phyloP scores from a whole-genome alignment of 2,888 invertebrate species.

The Parthenolecanium corni region DNA sequence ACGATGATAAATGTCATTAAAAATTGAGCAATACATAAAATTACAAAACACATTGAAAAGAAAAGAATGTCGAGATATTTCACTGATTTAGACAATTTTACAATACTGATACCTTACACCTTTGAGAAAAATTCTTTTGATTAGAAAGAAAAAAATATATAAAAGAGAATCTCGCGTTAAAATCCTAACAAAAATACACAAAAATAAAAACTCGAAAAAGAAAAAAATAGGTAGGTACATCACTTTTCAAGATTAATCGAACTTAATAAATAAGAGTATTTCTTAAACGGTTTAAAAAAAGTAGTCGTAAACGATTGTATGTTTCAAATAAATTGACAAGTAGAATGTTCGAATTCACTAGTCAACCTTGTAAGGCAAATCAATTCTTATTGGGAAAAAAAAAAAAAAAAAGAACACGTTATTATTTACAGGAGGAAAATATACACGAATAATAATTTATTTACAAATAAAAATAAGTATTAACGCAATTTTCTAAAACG shows the following conservation, averaged over 20 bases:
- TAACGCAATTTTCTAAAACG: slow-evolving; percentile 1
- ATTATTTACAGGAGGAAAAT: background rate
- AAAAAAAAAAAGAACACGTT: slow-evolving; percentile 7
- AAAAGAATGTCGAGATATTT: too few relatives aligned
- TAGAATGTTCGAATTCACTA: too few relatives aligned
- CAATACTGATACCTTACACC: too few relatives aligned
- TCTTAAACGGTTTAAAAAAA: background rate
- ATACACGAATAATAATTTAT: slow-evolving; percentile 1
- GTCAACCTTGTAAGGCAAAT: background rate
- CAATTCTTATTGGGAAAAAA: background rate
- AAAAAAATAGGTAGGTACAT: background rate
- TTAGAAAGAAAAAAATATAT: too few relatives aligned
- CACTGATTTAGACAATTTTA: too few relatives aligned
- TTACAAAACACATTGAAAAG: too few relatives aligned
- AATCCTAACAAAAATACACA: too few relatives aligned
- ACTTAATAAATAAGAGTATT: slow-evolving; percentile 3
- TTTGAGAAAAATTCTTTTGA: too few relatives aligned
- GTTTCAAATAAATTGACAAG: too few relatives aligned
- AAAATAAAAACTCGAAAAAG: too few relatives aligned
- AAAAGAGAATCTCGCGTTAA: too few relatives aligned
- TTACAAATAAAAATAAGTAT: background rate
- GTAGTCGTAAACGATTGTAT: too few relatives aligned
- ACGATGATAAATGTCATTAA: background rate
- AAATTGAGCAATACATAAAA: background rate
- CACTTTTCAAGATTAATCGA: slow-evolving; percentile 9